These are phyloP conservation scores for Oxyteleia sp. DNA, from an alignment of 2,888 invertebrate species.

Conservation along the genomic window DNA sequence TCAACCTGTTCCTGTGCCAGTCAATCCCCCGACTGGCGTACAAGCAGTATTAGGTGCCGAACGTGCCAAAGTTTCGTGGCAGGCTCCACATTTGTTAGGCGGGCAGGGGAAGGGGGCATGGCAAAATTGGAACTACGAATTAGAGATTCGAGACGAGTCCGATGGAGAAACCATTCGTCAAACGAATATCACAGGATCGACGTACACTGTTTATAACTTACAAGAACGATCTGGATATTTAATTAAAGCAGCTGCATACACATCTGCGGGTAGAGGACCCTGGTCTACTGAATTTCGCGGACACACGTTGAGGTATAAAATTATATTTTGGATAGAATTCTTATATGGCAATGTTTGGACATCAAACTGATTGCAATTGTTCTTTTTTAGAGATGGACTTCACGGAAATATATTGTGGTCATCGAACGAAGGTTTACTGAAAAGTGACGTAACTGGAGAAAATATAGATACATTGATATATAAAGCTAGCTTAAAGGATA, in stretches of 20 bases:
- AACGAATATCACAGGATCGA: slow-evolving; percentile 89
- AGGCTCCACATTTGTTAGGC: slow-evolving; percentile 92
- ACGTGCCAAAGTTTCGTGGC: slow-evolving; percentile 94
- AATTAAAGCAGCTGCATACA: slow-evolving; percentile 94
- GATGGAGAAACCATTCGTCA: slow-evolving; percentile 87
- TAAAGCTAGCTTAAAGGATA: slow-evolving; percentile 89
- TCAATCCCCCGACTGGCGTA: slow-evolving; percentile 93
- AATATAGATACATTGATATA: slow-evolving; percentile 91
- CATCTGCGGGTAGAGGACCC: slow-evolving; percentile 92
- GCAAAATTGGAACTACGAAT: slow-evolving; percentile 93
- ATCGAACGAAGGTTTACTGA: slow-evolving; percentile 92
- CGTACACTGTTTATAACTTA: slow-evolving; percentile 91
- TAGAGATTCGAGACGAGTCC: slow-evolving; percentile 90
- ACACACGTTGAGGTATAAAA: slow-evolving; percentile 89
- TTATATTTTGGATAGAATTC: slow-evolving; percentile 17
- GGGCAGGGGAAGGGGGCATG: slow-evolving; percentile 91
- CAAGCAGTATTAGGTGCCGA: slow-evolving; percentile 94
- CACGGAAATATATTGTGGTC: slow-evolving; percentile 92
- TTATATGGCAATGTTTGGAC: too few relatives aligned
- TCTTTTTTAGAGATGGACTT: slow-evolving; percentile 87
- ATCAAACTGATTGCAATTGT: slow-evolving; percentile 16
- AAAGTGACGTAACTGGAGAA: slow-evolving; percentile 94
- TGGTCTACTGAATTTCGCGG: slow-evolving; percentile 93
- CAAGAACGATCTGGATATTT: slow-evolving; percentile 92
- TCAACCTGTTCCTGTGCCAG: slow-evolving; percentile 94